These are phyloP conservation scores for Gerris lacustris DNA, from an alignment of 2,888 invertebrate genomes.

Conservation along the genomic window DNA sequence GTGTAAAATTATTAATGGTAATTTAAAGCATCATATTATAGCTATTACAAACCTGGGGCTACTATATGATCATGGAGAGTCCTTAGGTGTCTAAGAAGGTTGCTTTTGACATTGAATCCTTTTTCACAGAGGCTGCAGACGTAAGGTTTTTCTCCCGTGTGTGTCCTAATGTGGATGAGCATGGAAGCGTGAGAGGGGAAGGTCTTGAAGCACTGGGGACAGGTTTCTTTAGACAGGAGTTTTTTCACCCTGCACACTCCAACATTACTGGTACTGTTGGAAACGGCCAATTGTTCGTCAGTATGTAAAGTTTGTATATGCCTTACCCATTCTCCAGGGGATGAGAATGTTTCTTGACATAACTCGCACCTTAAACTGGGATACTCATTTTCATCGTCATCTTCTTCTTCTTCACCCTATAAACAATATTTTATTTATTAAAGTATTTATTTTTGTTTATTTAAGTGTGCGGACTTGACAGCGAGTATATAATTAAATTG, in stretches of 20 bases:
- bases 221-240: constrained; percentile 37
- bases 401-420: constrained; percentile 35
- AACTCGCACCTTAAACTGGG: constrained; percentile 49
- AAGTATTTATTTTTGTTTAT: neutral
- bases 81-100: constrained; percentile 57
- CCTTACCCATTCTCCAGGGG: constrained; percentile 70
- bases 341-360: constrained; percentile 69
- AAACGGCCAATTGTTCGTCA: constrained; percentile 42
- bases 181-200: constrained; percentile 69
- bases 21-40: too few species aligned
- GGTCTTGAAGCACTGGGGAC: constrained; percentile 56
- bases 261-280: constrained; percentile 23
- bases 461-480: neutral
- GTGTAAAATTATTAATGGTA: too few species aligned
- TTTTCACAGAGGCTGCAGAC: constrained; percentile 62
- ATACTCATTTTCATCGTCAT: constrained; percentile 30
- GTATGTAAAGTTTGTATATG: constrained; percentile 71
- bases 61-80: constrained; percentile 60
- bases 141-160: constrained; percentile 63
- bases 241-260: neutral
- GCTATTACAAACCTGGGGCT: constrained; percentile 33
- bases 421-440: neutral
- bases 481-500: constrained; percentile 13
- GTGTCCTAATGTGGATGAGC: constrained; percentile 63
- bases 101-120: constrained; percentile 67